Base-by-base conservation (phyloP, 2,888 invertebrate genomes). In the Beris morrisii region DNA sequence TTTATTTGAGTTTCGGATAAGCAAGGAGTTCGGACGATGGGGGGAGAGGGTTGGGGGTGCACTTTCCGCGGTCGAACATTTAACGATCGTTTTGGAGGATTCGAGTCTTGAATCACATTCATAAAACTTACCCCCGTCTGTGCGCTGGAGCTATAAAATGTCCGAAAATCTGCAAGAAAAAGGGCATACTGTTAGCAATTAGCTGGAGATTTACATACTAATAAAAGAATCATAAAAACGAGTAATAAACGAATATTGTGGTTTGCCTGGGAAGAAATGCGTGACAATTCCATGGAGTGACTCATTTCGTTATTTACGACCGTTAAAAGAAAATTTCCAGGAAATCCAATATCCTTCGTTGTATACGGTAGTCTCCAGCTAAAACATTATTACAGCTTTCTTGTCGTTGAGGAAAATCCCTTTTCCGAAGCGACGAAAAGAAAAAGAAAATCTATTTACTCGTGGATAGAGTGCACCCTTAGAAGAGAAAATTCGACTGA, bases 131-230 rank as follows among this genome's bases (percentile, higher is more conserved):
- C 38, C 38, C 9, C 38, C 38, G 38, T 5, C 4, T 7, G 38
- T 7, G 9, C 38, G 38, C 38, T 22, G 22, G 22, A 22, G 22
- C 22, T 22, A 22, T 22, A 38, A 5, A 38, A 38, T 5, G 38
- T 9, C 38, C 7, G 38, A 38, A 38, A 38, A 38, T 6, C 22
- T n/a, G 22, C n/a, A 15, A 15, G 22, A 52, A 52, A 52, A 52
- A 13, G 11, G 22, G 5, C 5, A 13, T 15, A 52, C 22, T 52
- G 15, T 11, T 22, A 15, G 52, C 52, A 52, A 52, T 52, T 52
- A 52, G 52, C 52, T 15, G 22, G 52, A 52, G 15, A 52, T 52
- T 22, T 52, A 52, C 52, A 52, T 52, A 52, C n/a, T 2, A 48
- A n/a, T 6, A 52, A 28, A 52, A 52, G n/a, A 13, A 52, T 52